Conservation (phyloP, 2,113 vertebrate species). For the Murina feae region DNA sequence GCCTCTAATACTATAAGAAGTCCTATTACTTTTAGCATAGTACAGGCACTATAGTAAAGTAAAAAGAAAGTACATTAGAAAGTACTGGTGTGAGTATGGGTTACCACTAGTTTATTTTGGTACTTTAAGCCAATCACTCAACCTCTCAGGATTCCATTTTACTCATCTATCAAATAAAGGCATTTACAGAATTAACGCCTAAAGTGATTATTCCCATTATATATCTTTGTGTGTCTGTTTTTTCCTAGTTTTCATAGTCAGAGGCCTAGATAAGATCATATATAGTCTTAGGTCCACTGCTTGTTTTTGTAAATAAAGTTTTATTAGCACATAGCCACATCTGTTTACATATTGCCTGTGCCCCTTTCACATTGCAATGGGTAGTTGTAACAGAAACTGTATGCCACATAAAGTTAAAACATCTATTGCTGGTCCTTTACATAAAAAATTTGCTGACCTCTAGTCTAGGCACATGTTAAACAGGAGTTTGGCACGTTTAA, state of each 20-base stretch:
- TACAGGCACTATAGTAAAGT: background rate
- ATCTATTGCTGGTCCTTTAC: background rate
- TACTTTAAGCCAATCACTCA: background rate
- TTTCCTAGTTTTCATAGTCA: background rate
- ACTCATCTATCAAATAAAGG: background rate
- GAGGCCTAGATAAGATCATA: background rate
- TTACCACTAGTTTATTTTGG: background rate
- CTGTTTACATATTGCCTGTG: background rate
- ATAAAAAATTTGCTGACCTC: background rate
- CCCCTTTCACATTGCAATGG: background rate
- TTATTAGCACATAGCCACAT: background rate
- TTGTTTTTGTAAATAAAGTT: background rate
- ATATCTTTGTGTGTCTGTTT: background rate
- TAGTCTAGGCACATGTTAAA: background rate
- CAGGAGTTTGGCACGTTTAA: background rate
- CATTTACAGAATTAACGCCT: background rate
- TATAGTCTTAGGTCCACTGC: background rate
- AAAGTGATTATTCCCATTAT: background rate
- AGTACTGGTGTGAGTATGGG: background rate
- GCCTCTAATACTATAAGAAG: background rate
- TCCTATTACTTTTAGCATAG: background rate
- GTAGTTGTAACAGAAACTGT: background rate
- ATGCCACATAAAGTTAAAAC: background rate
- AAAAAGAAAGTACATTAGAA: background rate
- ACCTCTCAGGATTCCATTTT: background rate